Base-by-base conservation (phyloP, 2,888 invertebrate species). In the Strigamia maritima region DNA sequence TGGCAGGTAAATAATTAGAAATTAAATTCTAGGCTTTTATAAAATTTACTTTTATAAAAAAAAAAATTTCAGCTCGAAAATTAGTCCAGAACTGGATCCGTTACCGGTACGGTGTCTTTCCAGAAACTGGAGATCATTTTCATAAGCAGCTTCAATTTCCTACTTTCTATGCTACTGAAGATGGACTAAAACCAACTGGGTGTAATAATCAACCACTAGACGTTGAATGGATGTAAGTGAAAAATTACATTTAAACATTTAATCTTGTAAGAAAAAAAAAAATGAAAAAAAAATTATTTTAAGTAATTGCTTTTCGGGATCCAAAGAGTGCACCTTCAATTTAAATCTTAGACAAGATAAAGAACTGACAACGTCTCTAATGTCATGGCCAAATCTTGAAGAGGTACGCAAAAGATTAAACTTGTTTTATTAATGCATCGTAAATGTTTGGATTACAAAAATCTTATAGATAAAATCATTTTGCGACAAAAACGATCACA, bases 41-140 rank as follows among this genome's bases (percentile, higher is more conserved):
- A 4, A 7, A 4, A 31, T 31, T 31, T 4, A 31, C 2, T 31
- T 31, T 31, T 31, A 70, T 19, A 2, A 7, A 4, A 7, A 16
- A 2, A 7, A 6, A 4, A 7, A 83, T 83, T 80, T 83, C 83
- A 84, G 86, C 86, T 38, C 87, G 89, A 79, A 85, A 88, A 16
- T 83, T 91, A 49, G 87, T 90, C 0, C 89, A 89, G 82, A 89
- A 91, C 82, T 91, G 90, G 88, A 89, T 90, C 3, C 90, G 90
- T 85, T 90, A 90, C 83, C 88, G 91, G 0, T 91, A 90, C 85
- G 91, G 91, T 1, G 89, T 91, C 3, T 91, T 91, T 84, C 90
- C 91, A 82, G 91, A 91, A 84, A 88, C 89, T 80, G 90, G 90
- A 14, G 35, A 35, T n/a, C 75, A 19, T 0, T 90, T 88, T 83